Percentiles rank a stretch among this genome's conserved stretches.
Evolutionary conservation across 2,888 invertebrate genomes (phyloP).

Genomic region (Eledona agricola): DNA sequence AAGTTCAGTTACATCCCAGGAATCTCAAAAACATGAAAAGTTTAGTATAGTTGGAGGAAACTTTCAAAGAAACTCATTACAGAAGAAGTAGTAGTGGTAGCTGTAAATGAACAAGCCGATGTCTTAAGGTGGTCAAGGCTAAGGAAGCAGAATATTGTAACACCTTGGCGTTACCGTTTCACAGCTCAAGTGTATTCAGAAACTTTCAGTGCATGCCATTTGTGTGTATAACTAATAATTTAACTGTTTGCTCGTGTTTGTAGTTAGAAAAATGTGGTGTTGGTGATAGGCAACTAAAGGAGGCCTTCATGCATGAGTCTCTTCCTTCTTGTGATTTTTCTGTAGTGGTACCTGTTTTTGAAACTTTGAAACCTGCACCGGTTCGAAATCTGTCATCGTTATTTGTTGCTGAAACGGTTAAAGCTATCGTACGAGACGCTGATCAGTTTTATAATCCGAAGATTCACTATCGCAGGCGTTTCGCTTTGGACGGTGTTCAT

Average conservation of each 20-base stretch:
- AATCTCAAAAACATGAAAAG: no score
- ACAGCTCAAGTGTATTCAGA: no score
- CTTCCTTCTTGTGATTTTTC: constrained; percentile 47
- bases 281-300: constrained; percentile 40
- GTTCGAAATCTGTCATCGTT: constrained; percentile 28
- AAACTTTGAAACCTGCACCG: constrained; percentile 47
- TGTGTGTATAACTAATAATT: constrained; percentile 20
- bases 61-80: no score
- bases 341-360: constrained; percentile 43
- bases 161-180: no score
- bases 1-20: no score
- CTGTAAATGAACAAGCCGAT: no score
- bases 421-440: constrained; percentile 58
- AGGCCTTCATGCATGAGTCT: constrained; percentile 54
- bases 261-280: constrained; percentile 57
- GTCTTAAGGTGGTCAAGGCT: no score
- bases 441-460: constrained; percentile 62
- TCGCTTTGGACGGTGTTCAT: constrained; percentile 59
- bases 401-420: constrained; percentile 52
- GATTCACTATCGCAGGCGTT: constrained; percentile 55
- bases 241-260: constrained; percentile 46
- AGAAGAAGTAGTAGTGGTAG: no score
- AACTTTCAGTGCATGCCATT: no score
- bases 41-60: no score
- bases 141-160: no score